A percentile compares a stretch with the other conserved stretches of the same genome.
phyloP scores from a whole-genome alignment of 2,888 invertebrate genomes.

The Rutpela maculata region DNA sequence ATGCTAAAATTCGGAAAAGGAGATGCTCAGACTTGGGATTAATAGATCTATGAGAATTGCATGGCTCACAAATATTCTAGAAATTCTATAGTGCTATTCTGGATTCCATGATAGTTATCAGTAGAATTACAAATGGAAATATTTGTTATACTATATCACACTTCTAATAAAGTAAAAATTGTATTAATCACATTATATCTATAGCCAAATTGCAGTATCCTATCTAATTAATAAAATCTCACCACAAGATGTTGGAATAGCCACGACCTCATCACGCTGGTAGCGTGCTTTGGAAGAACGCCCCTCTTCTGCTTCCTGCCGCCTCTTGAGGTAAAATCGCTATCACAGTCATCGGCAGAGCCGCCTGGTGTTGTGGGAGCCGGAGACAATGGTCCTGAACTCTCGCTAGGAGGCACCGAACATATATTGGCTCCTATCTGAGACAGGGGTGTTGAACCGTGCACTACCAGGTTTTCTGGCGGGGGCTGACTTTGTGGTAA shows the following conservation, averaged over 20 bases:
- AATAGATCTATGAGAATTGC: not conserved
- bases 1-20: conserved; percentile 79
- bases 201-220: too few species aligned
- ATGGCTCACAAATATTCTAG: too few species aligned
- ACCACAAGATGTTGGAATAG: conserved; percentile 97
- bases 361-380: conserved; percentile 79
- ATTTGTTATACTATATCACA: too few species aligned
- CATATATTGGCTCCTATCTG: conserved; percentile 86
- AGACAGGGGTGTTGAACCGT: conserved; percentile 90
- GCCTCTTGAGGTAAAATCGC: conserved; percentile 71
- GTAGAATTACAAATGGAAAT: too few species aligned
- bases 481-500: conserved; percentile 66
- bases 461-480: conserved; percentile 77
- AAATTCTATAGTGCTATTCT: too few species aligned
- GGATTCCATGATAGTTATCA: too few species aligned
- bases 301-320: conserved; percentile 87
- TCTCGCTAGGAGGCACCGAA: conserved; percentile 77
- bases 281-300: conserved; percentile 95
- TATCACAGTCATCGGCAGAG: conserved; percentile 78
- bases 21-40: conserved; percentile 18
- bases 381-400: conserved; percentile 76
- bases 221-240: conserved; percentile 69
- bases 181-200: too few species aligned
- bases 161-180: too few species aligned
- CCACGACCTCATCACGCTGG: conserved; percentile 97